phyloP scores from a whole-genome alignment of 2,797 vertebrate species.

The Acanthopagrus latus region DNA sequence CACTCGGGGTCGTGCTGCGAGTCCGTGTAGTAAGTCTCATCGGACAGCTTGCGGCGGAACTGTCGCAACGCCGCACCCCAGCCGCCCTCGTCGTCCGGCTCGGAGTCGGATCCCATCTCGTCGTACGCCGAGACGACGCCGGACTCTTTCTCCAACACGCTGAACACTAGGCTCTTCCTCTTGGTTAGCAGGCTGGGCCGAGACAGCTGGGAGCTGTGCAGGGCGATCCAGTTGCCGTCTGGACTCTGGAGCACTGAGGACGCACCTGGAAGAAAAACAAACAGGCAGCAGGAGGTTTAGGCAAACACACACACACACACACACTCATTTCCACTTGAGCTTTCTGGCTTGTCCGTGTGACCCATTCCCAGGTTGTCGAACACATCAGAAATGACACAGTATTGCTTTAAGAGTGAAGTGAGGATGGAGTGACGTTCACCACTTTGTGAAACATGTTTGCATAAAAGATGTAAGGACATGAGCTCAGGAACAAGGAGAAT shows the following conservation, averaged over 20 bases:
- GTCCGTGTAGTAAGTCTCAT: constrained; percentile 85
- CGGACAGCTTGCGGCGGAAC: constrained; percentile 81
- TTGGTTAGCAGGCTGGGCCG: constrained; percentile 91
- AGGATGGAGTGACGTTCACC: no score
- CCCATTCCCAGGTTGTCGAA: background rate
- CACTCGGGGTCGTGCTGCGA: constrained; percentile 87
- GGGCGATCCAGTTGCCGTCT: constrained; percentile 96
- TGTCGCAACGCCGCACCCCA: constrained; percentile 80
- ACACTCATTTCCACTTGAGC: background rate
- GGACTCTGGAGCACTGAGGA: constrained; percentile 92
- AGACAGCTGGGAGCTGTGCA: constrained; percentile 88
- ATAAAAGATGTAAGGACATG: no score
- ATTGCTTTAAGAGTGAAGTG: no score
- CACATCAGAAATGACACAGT: no score
- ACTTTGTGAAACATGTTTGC: no score
- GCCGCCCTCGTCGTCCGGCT: constrained; percentile 88
- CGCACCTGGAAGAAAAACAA: constrained; percentile 78
- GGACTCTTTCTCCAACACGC: constrained; percentile 92
- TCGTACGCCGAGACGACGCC: constrained; percentile 92
- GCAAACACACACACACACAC: background rate
- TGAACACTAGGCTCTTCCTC: constrained; percentile 92
- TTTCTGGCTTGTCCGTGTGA: background rate
- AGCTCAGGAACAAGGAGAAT: no score
- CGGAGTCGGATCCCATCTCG: constrained; percentile 93
- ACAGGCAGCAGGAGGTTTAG: constrained; percentile 6